phyloP scores from a whole-genome alignment of 2,888 invertebrate genomes.

The Callinectes sapidus region DNA sequence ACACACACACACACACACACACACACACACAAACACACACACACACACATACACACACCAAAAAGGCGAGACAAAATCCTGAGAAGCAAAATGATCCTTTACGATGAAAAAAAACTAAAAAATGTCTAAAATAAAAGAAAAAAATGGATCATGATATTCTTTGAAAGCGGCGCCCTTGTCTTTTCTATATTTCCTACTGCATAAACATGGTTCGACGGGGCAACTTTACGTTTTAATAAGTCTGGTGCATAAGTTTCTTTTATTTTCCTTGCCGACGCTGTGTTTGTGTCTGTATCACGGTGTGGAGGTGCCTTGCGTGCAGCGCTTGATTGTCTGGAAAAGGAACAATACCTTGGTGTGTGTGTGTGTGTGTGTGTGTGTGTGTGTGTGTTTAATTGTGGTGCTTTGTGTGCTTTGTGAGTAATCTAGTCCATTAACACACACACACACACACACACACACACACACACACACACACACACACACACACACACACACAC shows the following conservation, averaged over 20 bases:
- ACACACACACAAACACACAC: too few species aligned
- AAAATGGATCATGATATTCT: background rate
- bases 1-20: too few species aligned
- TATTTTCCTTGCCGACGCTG: background rate
- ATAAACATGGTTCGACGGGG: background rate
- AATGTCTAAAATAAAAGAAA: background rate
- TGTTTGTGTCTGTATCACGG: background rate
- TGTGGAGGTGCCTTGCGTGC: background rate
- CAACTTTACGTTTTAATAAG: background rate
- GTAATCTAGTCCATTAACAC: too few species aligned
- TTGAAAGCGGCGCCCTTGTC: background rate
- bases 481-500: too few species aligned
- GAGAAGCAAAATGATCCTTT: background rate
- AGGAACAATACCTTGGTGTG: background rate
- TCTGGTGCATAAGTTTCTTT: background rate
- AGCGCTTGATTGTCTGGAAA: background rate
- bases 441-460: too few species aligned
- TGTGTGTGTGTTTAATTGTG: background rate
- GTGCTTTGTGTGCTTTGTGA: background rate
- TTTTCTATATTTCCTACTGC: background rate
- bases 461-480: too few species aligned
- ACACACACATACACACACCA: too few species aligned
- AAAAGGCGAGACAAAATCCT: background rate
- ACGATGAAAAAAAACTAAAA: background rate
- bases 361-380: conserved; percentile 8